Percentiles rank a stretch among this genome's conserved stretches.
phyloP scores from a whole-genome alignment of 2,797 vertebrate genomes.

The Vespertilio murinus region DNA sequence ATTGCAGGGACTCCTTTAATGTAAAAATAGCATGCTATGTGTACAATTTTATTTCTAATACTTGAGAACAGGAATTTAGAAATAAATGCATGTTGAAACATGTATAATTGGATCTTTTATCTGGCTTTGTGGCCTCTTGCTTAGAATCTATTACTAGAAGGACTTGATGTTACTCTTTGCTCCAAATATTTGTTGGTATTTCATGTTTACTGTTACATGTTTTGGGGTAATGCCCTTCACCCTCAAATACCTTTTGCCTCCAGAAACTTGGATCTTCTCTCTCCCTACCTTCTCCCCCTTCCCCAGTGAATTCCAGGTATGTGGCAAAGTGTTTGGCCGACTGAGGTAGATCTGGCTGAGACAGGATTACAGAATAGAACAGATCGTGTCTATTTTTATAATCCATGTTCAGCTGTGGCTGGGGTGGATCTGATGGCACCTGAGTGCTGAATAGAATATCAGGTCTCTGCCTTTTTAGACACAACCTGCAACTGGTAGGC shows the following conservation, averaged over 20 bases:
- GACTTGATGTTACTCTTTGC: neutral
- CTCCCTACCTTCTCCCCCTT: neutral
- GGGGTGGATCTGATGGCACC: neutral
- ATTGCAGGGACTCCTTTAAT: neutral
- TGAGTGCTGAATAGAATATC: neutral
- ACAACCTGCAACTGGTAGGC: neutral
- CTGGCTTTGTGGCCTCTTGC: neutral
- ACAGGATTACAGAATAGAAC: neutral
- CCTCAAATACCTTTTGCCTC: neutral
- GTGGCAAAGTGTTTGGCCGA: neutral
- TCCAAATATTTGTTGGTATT: neutral
- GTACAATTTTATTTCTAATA: neutral
- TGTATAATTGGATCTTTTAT: neutral
- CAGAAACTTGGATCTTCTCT: neutral
- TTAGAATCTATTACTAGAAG: neutral
- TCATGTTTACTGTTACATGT: neutral
- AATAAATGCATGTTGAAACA: neutral
- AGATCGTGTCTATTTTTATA: neutral
- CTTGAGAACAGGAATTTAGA: neutral
- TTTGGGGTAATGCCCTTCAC: neutral
- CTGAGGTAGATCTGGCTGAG: neutral
- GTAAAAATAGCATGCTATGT: neutral
- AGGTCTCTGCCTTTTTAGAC: neutral
- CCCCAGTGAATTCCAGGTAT: neutral
- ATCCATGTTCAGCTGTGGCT: neutral